These are phyloP conservation scores for Aurelia aurita DNA, from an alignment of 30 jellyfish, hydroid and myxozoan species.

Conservation along the genomic window DNA sequence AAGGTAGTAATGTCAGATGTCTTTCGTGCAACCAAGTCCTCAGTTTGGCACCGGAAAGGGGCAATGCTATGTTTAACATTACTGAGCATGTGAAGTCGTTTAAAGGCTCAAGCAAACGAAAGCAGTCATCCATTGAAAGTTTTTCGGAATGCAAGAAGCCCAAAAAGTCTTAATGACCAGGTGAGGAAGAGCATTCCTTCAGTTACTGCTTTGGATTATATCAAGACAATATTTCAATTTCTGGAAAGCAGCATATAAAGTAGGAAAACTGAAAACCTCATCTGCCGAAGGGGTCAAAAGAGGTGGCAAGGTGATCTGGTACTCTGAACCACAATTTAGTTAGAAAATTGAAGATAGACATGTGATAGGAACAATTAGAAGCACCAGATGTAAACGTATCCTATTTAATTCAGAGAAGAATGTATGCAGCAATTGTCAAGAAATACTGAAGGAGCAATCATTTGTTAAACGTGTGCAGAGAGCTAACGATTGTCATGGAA, in stretches of 20 bases:
- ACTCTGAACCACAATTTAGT: constrained; percentile 7
- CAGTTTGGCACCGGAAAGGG: constrained; percentile 7
- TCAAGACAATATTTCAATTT: not conserved
- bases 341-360: not conserved
- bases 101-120: not conserved
- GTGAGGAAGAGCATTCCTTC: not conserved
- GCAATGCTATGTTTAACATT: not conserved
- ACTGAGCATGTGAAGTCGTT: not conserved
- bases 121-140: constrained; percentile 3
- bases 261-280: not conserved
- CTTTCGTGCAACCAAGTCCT: not conserved
- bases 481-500: not conserved
- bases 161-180: constrained; percentile 8
- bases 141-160: not conserved
- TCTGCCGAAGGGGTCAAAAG: not conserved
- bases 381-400: not conserved
- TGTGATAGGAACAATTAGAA: constrained; percentile 8
- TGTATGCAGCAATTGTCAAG: not conserved
- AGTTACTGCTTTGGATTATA: constrained; percentile 2
- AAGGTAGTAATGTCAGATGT: too few species aligned
- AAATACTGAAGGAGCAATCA: not conserved
- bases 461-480: not conserved
- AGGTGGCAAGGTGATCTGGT: constrained; percentile 3
- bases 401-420: not conserved
- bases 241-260: not conserved